Conservation (phyloP, 2,113 vertebrate species). For the Clinocottus analis region DNA sequence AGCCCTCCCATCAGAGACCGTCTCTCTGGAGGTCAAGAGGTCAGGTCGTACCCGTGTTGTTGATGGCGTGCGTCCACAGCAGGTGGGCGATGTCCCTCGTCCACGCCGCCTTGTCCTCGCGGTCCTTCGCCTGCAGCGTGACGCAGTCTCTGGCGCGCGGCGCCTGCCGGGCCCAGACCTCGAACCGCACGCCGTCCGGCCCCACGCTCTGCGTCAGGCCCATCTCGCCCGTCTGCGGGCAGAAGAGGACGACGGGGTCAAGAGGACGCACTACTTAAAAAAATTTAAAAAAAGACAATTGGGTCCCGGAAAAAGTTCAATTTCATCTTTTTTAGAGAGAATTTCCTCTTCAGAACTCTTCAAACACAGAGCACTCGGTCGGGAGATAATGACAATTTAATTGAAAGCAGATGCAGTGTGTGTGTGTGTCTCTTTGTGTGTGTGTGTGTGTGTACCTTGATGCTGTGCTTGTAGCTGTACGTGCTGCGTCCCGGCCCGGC, state of each 20-base stretch:
- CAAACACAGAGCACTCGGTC: not conserved
- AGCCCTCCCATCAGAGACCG: too few species aligned
- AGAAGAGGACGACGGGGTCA: too few species aligned
- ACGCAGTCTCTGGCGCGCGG: conserved; percentile 86
- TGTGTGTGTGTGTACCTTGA: conserved; percentile 75
- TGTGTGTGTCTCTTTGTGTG: not conserved
- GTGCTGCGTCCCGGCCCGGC: conserved; percentile 75
- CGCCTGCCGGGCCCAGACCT: conserved; percentile 89
- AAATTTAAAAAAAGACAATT: too few species aligned
- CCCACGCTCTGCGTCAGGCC: conserved; percentile 92
- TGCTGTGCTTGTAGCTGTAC: conserved; percentile 87
- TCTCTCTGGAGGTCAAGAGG: conserved; percentile 26
- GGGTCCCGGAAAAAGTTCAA: not conserved
- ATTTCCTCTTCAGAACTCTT: conserved; percentile 11
- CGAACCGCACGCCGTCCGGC: conserved; percentile 88
- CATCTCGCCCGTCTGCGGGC: conserved; percentile 88
- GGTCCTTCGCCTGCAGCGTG: conserved; percentile 85
- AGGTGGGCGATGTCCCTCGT: conserved; percentile 89
- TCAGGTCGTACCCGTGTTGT: conserved; percentile 86
- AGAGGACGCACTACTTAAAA: not conserved
- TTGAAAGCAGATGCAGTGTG: not conserved
- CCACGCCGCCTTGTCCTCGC: conserved; percentile 84
- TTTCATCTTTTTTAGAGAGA: too few species aligned
- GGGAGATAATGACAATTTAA: not conserved
- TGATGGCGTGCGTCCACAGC: conserved; percentile 91